Evolutionary conservation across 2,888 invertebrate species (phyloP).

Genomic region (Anagyrus pseudococci): DNA sequence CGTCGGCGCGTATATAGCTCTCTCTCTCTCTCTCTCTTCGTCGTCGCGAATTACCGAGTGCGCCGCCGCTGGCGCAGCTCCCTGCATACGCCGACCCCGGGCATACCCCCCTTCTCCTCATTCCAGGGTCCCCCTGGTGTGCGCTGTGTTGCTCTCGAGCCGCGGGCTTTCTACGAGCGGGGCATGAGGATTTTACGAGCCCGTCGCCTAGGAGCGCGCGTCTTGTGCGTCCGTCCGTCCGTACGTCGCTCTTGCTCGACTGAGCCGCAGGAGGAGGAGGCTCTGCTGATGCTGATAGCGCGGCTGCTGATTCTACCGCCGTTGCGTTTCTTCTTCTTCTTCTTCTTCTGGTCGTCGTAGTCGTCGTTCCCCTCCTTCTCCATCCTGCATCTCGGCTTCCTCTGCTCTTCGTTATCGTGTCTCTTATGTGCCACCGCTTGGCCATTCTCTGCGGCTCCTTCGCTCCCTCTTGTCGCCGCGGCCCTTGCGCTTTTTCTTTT

Average conservation of each 20-base stretch:
- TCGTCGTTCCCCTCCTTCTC: background rate
- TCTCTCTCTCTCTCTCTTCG: too few relatives aligned
- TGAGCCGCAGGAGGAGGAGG: conserved; percentile 1
- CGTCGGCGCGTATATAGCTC: too few relatives aligned
- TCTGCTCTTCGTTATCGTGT: conserved; percentile 5
- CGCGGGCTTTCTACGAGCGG: background rate
- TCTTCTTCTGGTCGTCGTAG: too few relatives aligned
- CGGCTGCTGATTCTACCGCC: background rate
- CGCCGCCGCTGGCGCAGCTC: too few relatives aligned
- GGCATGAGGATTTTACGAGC: conserved; percentile 33
- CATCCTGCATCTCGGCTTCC: background rate
- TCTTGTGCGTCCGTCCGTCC: background rate
- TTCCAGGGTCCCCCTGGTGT: too few relatives aligned
- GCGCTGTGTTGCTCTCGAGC: background rate
- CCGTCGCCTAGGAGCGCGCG: conserved; percentile 29
- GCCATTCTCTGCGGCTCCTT: background rate
- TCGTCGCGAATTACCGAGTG: conserved; percentile 33
- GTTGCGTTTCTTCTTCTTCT: background rate
- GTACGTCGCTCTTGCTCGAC: background rate
- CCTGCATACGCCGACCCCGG: conserved; percentile 30
- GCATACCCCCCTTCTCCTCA: background rate
- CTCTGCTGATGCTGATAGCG: conserved; percentile 6
- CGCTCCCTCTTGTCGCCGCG: conserved; percentile 1
- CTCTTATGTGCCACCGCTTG: conserved; percentile 16
- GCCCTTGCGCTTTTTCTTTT: conserved; percentile 3